Base-by-base conservation (phyloP, 2,113 vertebrate species). In the Malaclemys terrapin region DNA sequence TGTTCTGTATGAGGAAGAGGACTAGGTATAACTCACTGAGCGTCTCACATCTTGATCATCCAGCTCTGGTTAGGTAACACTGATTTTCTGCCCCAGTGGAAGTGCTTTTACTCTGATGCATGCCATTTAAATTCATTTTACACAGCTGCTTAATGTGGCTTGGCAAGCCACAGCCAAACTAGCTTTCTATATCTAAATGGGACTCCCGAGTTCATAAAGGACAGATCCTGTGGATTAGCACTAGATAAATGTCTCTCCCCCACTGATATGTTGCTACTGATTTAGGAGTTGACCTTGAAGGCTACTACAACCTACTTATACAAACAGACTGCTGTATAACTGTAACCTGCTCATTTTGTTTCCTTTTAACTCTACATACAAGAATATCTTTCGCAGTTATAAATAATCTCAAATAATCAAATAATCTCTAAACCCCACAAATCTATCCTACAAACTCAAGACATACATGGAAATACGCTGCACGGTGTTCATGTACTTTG, bases 81-180 rank as follows among this genome's bases (percentile, higher is more conserved):
- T 93, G 97, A 98, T 98, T 98, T 98, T 98, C 96, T 97, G 97
- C 90, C 96, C 96, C 89, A 89, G 96, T 89, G 96, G 95, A 98
- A 94, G 92, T 95, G 91, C 95, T 83, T 97, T 96, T 89, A 92
- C 93, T 97, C 94, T 94, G 95, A 96, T 95, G 95, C 88, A 35
- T 94, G 94, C 87, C 91, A 97, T 97, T 98, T 97, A 97, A 97
- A 98, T 97, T 97, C 91, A 97, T 96, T 98, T 97, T 97, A 96
- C 59, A 94, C 92, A 98, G 95, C 87, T 98, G 94, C 96, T 97
- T 97, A 93, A 96, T 65, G 89, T 94, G 95, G 93, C 87, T 97
- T 97, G 97, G 97, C 97, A 97, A 96, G 82, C 78, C 92, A 82
- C 86, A 93, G 90, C 82, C 87, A 89, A 88, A 93, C 19, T 53